Base-by-base conservation (phyloP, 2,113 vertebrate species). In the Chascanopsetta lugubris region DNA sequence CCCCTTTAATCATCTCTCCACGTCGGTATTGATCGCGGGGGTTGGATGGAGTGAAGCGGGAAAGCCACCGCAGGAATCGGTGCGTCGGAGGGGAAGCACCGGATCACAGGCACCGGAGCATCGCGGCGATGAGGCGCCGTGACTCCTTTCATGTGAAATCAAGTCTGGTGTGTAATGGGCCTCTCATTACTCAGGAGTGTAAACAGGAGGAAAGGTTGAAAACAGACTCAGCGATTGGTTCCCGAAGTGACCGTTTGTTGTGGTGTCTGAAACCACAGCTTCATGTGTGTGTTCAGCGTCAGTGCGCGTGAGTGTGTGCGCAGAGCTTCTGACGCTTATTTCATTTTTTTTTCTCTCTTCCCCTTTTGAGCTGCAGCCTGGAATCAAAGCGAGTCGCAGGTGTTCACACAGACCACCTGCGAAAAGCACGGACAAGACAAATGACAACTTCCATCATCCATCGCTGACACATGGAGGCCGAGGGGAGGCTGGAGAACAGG, bases 141-240 rank as follows among this genome's bases (percentile, higher is more conserved):
- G 75, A 77, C 55, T 82, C 67, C 77, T 85, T 88, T 87, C 30
- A 88, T 82, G 79, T 76, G 59, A 80, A 59, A 74, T 68, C 32
- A 27, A 64, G 73, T 81, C 77, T 79, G 72, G 29, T 77, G 77
- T 82, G 65, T 86, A 83, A 83, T 79, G 62, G 67, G 51, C 55
- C 81, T 57, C 24, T 83, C 76, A 84, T 84, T 84, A 87, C 59
- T 29, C 51, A n/a, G 53, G 59, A 75, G 66, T 74, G 69, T 84
- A 86, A 85, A 86, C 81, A 83, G 59, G 68, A 77, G 79, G 83
- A 85, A 87, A 86, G 77, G 82, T 69, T 38, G 29, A 47, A 78
- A 61, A 64, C 71, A 86, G 80, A 80, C 76, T 60, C 47, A 36
- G 34, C 67, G 67, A 73, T 83, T 74, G 77, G 69, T n/a, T 61